Percentiles rank a stretch among this genome's conserved stretches.
phyloP scores from a whole-genome alignment of 23 tunicate genomes.

The Pegea sp. region DNA sequence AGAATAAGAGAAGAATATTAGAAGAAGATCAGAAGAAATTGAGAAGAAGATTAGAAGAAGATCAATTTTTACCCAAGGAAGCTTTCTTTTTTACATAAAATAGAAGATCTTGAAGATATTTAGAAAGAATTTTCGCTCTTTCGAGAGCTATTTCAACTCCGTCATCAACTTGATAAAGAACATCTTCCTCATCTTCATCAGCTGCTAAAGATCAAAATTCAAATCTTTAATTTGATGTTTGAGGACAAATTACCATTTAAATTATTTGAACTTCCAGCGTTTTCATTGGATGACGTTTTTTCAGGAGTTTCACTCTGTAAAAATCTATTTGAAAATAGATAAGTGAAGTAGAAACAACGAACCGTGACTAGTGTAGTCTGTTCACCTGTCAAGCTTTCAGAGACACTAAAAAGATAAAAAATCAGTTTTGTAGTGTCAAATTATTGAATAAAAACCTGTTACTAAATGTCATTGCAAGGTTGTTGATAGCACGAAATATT shows the following conservation, averaged over 20 bases:
- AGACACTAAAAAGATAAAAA: conserved; percentile 35
- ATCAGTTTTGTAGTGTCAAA: no score
- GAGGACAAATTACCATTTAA: conserved; percentile 25
- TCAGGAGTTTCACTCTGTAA: no score
- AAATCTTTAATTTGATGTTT: neutral
- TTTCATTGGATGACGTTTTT: no score
- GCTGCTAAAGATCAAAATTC: neutral
- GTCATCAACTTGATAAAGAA: conserved; percentile 18
- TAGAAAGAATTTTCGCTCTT: conserved; percentile 58
- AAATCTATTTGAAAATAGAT: no score
- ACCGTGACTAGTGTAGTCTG: neutral
- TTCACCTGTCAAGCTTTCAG: conserved; percentile 45
- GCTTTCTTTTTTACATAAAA: conserved; percentile 58
- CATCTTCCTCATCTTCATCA: conserved; percentile 14
- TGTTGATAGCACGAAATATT: conserved; percentile 67
- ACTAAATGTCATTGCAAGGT: conserved; percentile 70
- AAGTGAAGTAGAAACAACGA: no score
- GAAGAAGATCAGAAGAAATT: neutral
- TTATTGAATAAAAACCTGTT: conserved; percentile 48
- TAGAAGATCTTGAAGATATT: conserved; percentile 54
- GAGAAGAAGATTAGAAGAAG: neutral
- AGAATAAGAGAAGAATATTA: neutral
- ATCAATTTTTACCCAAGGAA: conserved; percentile 28
- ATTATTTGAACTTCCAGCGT: conserved; percentile 20
- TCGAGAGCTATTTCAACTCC: conserved; percentile 62